These are phyloP conservation scores for Enteromius viviparus DNA, from an alignment of 2,797 vertebrate genomes.

Conservation along the genomic window DNA sequence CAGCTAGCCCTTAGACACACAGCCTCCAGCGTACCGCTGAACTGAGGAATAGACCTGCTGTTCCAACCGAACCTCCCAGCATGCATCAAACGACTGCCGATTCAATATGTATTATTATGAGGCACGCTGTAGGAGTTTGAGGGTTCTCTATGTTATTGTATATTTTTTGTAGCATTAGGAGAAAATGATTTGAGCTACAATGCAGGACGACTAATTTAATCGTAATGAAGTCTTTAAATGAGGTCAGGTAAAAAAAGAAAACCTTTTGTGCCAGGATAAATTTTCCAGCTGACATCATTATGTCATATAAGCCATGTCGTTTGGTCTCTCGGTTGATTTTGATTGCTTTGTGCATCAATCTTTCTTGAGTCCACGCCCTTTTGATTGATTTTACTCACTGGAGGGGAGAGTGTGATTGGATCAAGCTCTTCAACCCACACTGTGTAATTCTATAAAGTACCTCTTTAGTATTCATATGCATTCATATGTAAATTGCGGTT, in stretches of 20 bases:
- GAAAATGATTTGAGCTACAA: slow-evolving; percentile 15
- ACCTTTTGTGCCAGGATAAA: slow-evolving; percentile 5
- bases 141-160: not conserved
- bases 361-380: slow-evolving; percentile 2
- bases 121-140: not conserved
- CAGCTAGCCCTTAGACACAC: slow-evolving; percentile 36
- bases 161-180: not conserved
- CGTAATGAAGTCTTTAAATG: slow-evolving; percentile 40
- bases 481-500: not conserved
- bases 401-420: slow-evolving; percentile 8
- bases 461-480: slow-evolving; percentile 12
- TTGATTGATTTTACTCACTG: slow-evolving; percentile 24
- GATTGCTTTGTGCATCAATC: slow-evolving; percentile 38
- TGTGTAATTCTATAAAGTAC: not conserved
- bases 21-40: slow-evolving; percentile 27
- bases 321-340: slow-evolving; percentile 20
- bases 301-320: not conserved
- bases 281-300: slow-evolving; percentile 30
- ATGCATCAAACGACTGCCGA: slow-evolving; percentile 10
- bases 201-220: slow-evolving; percentile 3
- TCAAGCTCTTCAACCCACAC: slow-evolving; percentile 8
- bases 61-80: slow-evolving; percentile 24
- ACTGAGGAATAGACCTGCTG: slow-evolving; percentile 35
- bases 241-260: slow-evolving; percentile 15
- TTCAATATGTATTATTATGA: slow-evolving; percentile 26